Conservation (phyloP, 1,140 invertebrate genomes). For the Lepidotrigona ventralis region DNA sequence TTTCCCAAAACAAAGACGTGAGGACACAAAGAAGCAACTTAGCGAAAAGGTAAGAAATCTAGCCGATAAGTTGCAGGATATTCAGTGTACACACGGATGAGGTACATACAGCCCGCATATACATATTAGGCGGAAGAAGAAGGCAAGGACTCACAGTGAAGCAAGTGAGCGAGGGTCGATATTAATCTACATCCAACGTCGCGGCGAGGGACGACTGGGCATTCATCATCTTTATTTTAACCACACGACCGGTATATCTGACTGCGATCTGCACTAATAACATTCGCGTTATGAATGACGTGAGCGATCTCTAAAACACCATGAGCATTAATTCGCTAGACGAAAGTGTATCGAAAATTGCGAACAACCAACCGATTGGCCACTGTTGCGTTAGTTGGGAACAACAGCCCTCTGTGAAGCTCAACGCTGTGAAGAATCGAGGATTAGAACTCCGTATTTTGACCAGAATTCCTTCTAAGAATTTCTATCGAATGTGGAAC, state of each 20-base stretch:
- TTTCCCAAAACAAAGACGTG: slow-evolving; percentile 19
- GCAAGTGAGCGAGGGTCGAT: slow-evolving; percentile 66
- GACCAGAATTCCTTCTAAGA: neutral
- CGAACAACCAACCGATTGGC: slow-evolving; percentile 29
- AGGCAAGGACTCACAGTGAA: slow-evolving; percentile 52
- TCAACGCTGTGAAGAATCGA: neutral
- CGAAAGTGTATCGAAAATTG: slow-evolving; percentile 62
- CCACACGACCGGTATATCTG: slow-evolving; percentile 72
- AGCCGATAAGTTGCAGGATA: slow-evolving; percentile 43
- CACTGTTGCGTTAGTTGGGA: slow-evolving; percentile 4
- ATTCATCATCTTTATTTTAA: slow-evolving; percentile 78
- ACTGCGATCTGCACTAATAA: slow-evolving; percentile 75
- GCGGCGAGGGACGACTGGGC: slow-evolving; percentile 65
- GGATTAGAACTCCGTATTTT: neutral
- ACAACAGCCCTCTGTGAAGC: slow-evolving; percentile 2
- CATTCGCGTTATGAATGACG: slow-evolving; percentile 73
- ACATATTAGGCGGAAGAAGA: slow-evolving; percentile 51
- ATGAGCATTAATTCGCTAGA: slow-evolving; percentile 64
- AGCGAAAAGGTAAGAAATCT: neutral
- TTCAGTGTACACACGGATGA: slow-evolving; percentile 20
- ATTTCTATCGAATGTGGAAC: neutral
- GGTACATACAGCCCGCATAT: slow-evolving; percentile 41
- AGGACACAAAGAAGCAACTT: neutral
- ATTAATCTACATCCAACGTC: slow-evolving; percentile 72
- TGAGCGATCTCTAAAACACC: slow-evolving; percentile 66